Base-by-base conservation (phyloP, 1,140 invertebrate genomes). In the Heterodera schachtii region DNA sequence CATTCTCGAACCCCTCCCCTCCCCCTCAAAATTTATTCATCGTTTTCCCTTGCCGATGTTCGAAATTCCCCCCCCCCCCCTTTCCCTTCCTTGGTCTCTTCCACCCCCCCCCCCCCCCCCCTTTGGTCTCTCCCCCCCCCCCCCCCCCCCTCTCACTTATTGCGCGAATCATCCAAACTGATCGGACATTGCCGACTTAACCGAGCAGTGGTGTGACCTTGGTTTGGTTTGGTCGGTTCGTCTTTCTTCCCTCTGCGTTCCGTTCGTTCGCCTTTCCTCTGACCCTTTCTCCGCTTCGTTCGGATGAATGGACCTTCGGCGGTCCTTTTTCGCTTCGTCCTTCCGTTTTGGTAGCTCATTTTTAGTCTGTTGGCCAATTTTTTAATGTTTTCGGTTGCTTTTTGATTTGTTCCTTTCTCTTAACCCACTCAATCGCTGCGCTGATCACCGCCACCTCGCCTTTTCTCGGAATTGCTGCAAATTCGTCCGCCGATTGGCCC, bases 91-190 rank as follows among this genome's bases (percentile, higher is more conserved):
- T n/a, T n/a, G n/a, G n/a, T n/a, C 41, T 46, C 69, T 4, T 46
- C 41, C 69, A 43, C 5, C 31, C 21, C 6, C 41, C 69, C 69
- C 31, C 41, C 41, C 21, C 31, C 9, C 11, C 19, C 4, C 66
- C 66, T 6, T 71, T 46, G 4, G 21, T 71, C 69, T 19, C 69
- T 19, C 44, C 21, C 9, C 69, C 47, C 4, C 47, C 47, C 47
- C 4, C 47, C 4, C 16, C 57, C 57, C 1, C 19, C 21, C 9
- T 31, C 21, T 46, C 31, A 16, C 41, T 71, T 31, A 71, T 71
- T 71, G 69, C 69, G 69, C 69, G 69, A 71, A 71, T 19, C 57
- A 60, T 60, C 13, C 57, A 60, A 60, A 60, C 57, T 16, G 57
- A 60, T 60, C 57, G 57, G 57, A 16, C 57, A 60, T 19, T 19